Conservation (phyloP, 2,113 vertebrate species). For the Rana temporaria region DNA sequence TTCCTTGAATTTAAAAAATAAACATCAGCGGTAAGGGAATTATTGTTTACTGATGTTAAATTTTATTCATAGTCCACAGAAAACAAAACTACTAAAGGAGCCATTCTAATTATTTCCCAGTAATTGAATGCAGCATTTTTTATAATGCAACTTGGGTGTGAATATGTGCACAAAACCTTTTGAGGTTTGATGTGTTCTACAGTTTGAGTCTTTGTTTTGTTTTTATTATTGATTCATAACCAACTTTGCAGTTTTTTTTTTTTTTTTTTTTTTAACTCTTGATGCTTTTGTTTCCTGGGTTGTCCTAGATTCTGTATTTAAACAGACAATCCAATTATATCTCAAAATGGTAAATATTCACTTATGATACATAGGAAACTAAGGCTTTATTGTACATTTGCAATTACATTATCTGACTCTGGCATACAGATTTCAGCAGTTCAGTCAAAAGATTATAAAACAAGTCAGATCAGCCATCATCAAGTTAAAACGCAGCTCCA, state of each 20-base stretch:
- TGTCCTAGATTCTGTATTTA: too few species aligned
- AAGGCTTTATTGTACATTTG: too few species aligned
- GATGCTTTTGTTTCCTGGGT: too few species aligned
- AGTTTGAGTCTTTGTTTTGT: background rate
- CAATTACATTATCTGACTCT: too few species aligned
- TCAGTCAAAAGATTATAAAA: too few species aligned
- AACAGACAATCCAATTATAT: too few species aligned
- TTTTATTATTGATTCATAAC: background rate
- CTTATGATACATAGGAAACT: too few species aligned
- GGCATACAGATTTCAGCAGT: too few species aligned
- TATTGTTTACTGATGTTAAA: conserved; percentile 1
- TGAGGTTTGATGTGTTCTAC: background rate
- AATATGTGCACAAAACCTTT: background rate
- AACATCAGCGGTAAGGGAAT: conserved; percentile 3
- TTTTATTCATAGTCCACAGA: conserved; percentile 21
- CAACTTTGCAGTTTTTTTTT: background rate
- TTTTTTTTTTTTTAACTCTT: background rate
- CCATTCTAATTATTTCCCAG: conserved; percentile 26
- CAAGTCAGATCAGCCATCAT: too few species aligned
- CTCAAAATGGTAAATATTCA: too few species aligned
- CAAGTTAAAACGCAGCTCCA: too few species aligned
- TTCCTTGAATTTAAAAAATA: conserved; percentile 8
- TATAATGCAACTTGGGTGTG: background rate
- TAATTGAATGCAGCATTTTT: conserved; percentile 30
- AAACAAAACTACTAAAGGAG: conserved; percentile 12